Evolutionary conservation across 1,140 invertebrate species (phyloP).

Genomic region (Drosophila aff.): DNA sequence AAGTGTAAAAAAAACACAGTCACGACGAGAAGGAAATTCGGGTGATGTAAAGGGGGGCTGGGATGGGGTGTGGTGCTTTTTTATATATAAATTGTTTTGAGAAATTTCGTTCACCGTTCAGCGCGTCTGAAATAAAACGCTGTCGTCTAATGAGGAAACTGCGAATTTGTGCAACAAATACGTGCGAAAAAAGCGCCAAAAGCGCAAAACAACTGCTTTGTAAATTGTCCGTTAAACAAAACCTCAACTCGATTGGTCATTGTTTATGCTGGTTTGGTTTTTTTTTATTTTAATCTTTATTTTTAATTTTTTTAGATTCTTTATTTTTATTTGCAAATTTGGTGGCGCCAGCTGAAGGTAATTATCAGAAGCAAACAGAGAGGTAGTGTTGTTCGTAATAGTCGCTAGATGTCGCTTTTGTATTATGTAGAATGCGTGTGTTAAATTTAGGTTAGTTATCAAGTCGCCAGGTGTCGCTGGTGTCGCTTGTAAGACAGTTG

Average conservation of each 20-base stretch:
- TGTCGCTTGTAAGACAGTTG: neutral
- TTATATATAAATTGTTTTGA: conserved; percentile 57
- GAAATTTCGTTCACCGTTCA: conserved; percentile 38
- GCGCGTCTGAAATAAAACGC: conserved; percentile 32
- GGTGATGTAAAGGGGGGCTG: neutral
- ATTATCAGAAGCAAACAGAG: neutral
- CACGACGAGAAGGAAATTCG: neutral
- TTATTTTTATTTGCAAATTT: neutral
- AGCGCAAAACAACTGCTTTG: conserved; percentile 5
- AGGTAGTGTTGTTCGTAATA: no score
- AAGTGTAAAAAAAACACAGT: neutral
- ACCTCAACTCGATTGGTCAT: conserved; percentile 8
- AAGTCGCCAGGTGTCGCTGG: neutral
- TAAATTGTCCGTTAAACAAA: conserved; percentile 26
- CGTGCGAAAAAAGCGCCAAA: conserved; percentile 48
- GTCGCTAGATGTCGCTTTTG: neutral
- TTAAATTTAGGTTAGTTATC: neutral
- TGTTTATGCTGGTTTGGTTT: conserved; percentile 12
- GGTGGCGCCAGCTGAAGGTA: neutral
- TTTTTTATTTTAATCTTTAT: neutral
- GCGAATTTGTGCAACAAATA: conserved; percentile 72
- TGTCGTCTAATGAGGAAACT: conserved; percentile 71
- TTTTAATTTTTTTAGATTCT: neutral
- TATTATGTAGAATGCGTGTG: neutral
- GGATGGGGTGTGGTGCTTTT: conserved; percentile 7